Conservation (phyloP, 2,888 invertebrate genomes). For the Ypsolopha scabrella region DNA sequence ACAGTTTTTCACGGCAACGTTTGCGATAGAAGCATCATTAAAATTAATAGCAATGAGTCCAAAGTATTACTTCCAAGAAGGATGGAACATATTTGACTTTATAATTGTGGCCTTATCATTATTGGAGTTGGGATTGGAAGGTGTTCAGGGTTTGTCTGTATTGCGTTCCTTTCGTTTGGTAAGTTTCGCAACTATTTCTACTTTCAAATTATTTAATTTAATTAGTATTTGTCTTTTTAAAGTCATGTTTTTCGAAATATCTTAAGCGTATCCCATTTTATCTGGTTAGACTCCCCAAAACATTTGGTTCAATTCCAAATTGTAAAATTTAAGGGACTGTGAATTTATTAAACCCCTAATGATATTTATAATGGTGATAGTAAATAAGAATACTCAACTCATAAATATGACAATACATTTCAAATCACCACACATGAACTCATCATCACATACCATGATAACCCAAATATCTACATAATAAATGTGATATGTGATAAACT, state of each 20-base stretch:
- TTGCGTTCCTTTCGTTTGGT: constrained; percentile 98
- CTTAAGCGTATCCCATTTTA: no score
- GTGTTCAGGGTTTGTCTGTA: constrained; percentile 96
- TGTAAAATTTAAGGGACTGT: neutral
- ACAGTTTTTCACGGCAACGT: constrained; percentile 97
- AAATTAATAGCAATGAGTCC: constrained; percentile 98
- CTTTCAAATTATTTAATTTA: neutral
- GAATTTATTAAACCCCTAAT: no score
- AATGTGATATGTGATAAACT: constrained; percentile 53
- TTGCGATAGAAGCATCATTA: constrained; percentile 93
- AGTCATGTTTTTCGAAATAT: no score
- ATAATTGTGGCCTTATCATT: constrained; percentile 96
- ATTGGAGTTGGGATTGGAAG: constrained; percentile 92
- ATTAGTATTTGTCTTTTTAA: no score
- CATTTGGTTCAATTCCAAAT: neutral
- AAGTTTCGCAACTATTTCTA: constrained; percentile 46
- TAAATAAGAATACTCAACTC: neutral
- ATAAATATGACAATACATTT: neutral
- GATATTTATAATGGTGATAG: neutral
- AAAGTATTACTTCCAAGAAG: constrained; percentile 96
- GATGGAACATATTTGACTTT: constrained; percentile 99
- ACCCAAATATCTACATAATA: constrained; percentile 10
- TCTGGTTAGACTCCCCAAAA: no score
- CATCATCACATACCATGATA: neutral
- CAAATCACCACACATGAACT: neutral